Percentiles rank a stretch among this genome's conserved stretches.
phyloP scores from a whole-genome alignment of 2,888 invertebrate genomes.

The Acanthosepion pharaonis region DNA sequence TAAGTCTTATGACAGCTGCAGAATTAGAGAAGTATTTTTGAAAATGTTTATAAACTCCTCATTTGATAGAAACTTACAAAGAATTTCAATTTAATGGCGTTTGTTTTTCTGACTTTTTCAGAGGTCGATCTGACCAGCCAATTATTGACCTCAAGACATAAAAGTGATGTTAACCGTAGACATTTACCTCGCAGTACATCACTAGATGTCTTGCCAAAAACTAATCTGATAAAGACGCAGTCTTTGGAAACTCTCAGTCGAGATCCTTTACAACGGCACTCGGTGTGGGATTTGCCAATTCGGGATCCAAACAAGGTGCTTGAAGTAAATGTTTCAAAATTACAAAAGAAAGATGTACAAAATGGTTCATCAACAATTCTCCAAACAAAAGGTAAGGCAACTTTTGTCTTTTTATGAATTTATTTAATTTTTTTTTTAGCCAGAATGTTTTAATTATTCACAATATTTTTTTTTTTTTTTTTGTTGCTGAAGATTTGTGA shows the following conservation, averaged over 20 bases:
- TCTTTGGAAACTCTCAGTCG: neutral
- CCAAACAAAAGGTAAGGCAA: constrained; percentile 34
- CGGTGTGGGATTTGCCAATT: neutral
- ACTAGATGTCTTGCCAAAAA: neutral
- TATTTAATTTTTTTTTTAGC: neutral
- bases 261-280: neutral
- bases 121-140: neutral
- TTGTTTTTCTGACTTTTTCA: neutral
- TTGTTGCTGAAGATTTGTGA: too few species aligned
- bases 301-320: constrained; percentile 24
- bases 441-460: too few species aligned
- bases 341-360: neutral
- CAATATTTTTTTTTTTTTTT: too few species aligned
- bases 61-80: neutral
- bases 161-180: neutral
- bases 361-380: neutral
- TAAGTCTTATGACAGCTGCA: too few species aligned
- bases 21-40: neutral
- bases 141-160: neutral
- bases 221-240: neutral
- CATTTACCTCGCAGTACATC: neutral
- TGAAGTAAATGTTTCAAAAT: neutral
- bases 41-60: neutral
- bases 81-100: neutral
- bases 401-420: neutral